phyloP scores from a whole-genome alignment of 2,797 vertebrate species.

The Falco peregrinus region DNA sequence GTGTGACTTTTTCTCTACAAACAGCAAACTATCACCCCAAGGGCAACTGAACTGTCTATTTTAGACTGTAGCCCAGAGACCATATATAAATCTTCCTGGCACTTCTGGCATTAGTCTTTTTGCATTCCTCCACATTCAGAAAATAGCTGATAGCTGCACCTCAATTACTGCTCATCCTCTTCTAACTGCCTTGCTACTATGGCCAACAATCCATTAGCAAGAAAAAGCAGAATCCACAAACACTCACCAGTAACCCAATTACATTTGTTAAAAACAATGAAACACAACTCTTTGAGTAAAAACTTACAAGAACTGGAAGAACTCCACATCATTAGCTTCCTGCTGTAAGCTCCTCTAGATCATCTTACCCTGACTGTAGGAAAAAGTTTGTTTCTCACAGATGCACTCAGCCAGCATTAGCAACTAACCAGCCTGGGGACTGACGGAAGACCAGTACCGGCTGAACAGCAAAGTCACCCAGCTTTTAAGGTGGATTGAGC shows the following conservation, averaged over 20 bases:
- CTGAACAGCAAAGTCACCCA: neutral
- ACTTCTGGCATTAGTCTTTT: neutral
- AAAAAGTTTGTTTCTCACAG: conserved; percentile 1
- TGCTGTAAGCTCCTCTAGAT: neutral
- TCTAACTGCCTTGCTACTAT: neutral
- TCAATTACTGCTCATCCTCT: neutral
- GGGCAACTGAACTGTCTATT: neutral
- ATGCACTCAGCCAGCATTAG: neutral
- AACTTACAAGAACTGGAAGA: conserved; percentile 21
- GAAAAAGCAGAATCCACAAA: neutral
- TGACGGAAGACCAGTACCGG: neutral
- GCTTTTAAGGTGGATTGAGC: conserved; percentile 39
- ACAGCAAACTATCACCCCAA: neutral
- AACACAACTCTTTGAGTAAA: neutral
- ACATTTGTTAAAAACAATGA: neutral
- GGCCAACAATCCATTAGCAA: neutral
- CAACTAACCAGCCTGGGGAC: neutral
- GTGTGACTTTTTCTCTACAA: neutral
- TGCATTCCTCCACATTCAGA: neutral
- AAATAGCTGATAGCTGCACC: neutral
- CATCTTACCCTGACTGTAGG: neutral
- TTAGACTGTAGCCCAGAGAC: neutral
- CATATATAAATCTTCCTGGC: neutral
- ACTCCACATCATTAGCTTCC: neutral
- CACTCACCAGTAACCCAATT: neutral